A percentile compares a stretch with the other conserved stretches of the same genome.
phyloP scores from a whole-genome alignment of 2,888 invertebrate genomes.

The Apodemia zela region DNA sequence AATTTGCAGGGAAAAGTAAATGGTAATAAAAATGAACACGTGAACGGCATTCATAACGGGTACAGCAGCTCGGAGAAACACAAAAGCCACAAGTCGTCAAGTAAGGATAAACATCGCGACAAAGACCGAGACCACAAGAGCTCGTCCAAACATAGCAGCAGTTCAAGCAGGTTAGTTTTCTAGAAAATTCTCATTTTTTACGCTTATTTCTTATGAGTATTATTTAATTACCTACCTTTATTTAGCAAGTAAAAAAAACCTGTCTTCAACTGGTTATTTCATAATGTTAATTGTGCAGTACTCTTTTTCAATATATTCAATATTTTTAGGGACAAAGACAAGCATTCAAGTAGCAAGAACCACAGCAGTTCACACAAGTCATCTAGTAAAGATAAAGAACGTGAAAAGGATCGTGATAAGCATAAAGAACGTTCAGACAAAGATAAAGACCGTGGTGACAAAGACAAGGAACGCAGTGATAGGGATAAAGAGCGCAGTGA shows the following conservation, averaged over 20 bases:
- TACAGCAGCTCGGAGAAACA: slow-evolving; percentile 80
- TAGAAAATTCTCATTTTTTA: slow-evolving; percentile 48
- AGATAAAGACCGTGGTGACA: slow-evolving; percentile 47
- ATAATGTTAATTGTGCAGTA: not conserved
- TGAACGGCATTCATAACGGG: slow-evolving; percentile 91
- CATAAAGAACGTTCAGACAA: slow-evolving; percentile 44
- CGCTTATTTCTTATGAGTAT: not conserved
- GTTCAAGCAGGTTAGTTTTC: slow-evolving; percentile 73
- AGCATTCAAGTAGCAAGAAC: slow-evolving; percentile 75
- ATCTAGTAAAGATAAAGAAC: slow-evolving; percentile 74
- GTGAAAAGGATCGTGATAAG: slow-evolving; percentile 47
- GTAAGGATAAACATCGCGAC: slow-evolving; percentile 85
- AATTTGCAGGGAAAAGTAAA: slow-evolving; percentile 71
- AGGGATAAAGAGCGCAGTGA: slow-evolving; percentile 64
- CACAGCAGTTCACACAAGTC: slow-evolving; percentile 79
- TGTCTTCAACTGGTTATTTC: not conserved
- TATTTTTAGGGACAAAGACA: slow-evolving; percentile 65
- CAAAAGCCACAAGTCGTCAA: slow-evolving; percentile 84
- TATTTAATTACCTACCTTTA: not conserved
- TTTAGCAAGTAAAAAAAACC: not conserved
- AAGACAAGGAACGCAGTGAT: slow-evolving; percentile 41
- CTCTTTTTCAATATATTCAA: not conserved
- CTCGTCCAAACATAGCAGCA: slow-evolving; percentile 71
- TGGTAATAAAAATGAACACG: slow-evolving; percentile 80
- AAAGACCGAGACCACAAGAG: slow-evolving; percentile 83